Evolutionary conservation across 2,888 invertebrate genomes (phyloP), one percentile per base, ranked within the genome.

Genomic region (Stratiomys singularior): DNA sequence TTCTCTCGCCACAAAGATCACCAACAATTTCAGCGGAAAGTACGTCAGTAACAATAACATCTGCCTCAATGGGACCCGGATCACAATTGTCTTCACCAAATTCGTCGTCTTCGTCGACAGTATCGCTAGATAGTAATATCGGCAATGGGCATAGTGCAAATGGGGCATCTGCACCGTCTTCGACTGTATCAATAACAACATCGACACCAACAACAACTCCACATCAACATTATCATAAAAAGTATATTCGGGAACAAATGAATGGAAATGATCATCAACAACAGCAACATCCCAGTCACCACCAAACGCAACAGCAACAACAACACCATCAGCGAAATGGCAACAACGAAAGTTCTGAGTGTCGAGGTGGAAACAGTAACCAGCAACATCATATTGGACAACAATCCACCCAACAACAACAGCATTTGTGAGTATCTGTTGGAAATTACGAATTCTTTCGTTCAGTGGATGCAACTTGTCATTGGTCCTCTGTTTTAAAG

Each of bases 171-270:
- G 37, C 18, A 18, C 11, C 21, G 7, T n/a, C 21, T 15, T 13
- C 7, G 11, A 13, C 69, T 13, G 11, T 47, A 25, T 56, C 72
- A 52, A 46, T 66, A 25, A 9, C 72, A 18, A 79, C 79, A 4
- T 71, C 79, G 58, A 76, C 64, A 11, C 44, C 76, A 63, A 77
- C 56, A 76, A 80, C 80, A 46, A 67, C 81, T 78, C 82, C 80
- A 58, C 77, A 77, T 69, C 77, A 77, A 69, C 88, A 88, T 83
- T 87, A 87, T 79, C 87, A 87, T 81, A 87, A 87, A 80, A 87
- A 87, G 82, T 87, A 87, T 83, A 81, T 87, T 80, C 84, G 87
- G 25, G 87, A 87, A 76, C 87, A 87, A 81, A 86, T 87, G 85
- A 85, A 85, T 72, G 84, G 85, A 28, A 52, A 1, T 28, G 63